These are phyloP conservation scores for Leptothorax acervorum DNA, from an alignment of 2,888 invertebrate species.

Conservation along the genomic window DNA sequence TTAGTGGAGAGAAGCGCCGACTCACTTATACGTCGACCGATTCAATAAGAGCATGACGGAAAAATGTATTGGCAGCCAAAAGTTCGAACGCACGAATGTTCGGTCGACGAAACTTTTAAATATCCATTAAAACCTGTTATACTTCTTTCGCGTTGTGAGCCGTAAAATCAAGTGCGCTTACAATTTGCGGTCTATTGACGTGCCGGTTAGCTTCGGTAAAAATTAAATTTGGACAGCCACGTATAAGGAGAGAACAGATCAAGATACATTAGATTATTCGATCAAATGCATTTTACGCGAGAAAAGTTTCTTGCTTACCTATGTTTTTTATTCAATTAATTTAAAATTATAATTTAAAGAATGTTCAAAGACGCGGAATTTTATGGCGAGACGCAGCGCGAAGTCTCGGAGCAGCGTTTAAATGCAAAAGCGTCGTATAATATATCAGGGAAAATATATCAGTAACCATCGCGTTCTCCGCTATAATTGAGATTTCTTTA, in stretches of 20 bases:
- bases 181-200: not conserved
- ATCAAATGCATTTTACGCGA: not conserved
- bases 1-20: slow-evolving; percentile 14
- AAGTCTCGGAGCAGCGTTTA: not conserved
- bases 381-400: not conserved
- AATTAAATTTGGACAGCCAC: not conserved
- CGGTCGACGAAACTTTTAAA: slow-evolving; percentile 40
- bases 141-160: not conserved
- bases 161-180: not conserved
- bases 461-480: slow-evolving; percentile 12
- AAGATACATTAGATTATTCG: not conserved
- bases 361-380: not conserved
- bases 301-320: not conserved
- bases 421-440: slow-evolving; percentile 14
- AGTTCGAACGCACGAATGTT: slow-evolving; percentile 25
- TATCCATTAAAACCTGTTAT: slow-evolving; percentile 25
- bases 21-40: not conserved
- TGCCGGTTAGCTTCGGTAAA: not conserved
- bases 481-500: slow-evolving; percentile 75
- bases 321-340: slow-evolving; percentile 18
- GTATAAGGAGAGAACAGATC: not conserved
- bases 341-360: not conserved
- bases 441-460: slow-evolving; percentile 21
- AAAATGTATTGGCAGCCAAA: slow-evolving; percentile 39
- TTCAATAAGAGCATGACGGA: slow-evolving; percentile 4